Base-by-base conservation (phyloP, 2,113 vertebrate species). In the Rhynchopsitta pachyrhyncha region DNA sequence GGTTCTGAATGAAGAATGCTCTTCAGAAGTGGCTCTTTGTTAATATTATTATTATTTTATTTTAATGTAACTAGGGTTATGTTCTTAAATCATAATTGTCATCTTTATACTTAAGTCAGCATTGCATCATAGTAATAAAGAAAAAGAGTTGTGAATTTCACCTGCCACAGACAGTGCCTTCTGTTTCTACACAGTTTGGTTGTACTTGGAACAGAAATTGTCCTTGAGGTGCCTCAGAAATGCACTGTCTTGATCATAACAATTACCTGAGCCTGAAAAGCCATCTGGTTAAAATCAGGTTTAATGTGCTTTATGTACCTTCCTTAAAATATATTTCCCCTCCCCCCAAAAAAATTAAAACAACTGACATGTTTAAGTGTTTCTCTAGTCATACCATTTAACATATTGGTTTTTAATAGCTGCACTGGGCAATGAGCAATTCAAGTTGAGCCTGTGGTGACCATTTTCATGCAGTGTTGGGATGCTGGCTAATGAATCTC, bases 41-140 rank as follows among this genome's bases (percentile, higher is more conserved):
- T 91, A 95, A 92, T 39, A 49, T 41, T 86, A 93, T 90, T 92
- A 80, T 93, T 97, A 86, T 93, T 96, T 94, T 94, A 93, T 96
- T 96, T 97, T 92, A 95, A 95, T 89, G n/a, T 77, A 92, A 94
- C 94, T 85, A 92, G 37, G 53, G 62, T 92, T 92, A 93, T 88
- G 83, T 91, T 94, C 92, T 96, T 95, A 96, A 93, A 91, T 96
- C 67, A 53, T 91, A 89, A 96, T 87, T 82, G 69, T 52, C n/a
- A 84, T 95, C 13, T 3, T 94, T 93, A 87, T 57, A 87, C 81
- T 96, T 75, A 95, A 91, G 91, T 94, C 90, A 95, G 74, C 81
- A 70, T 62, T 92, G 59, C 18, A 33, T 55, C 53, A 55, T 55
- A 35, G 31, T 70, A 96, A 91, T 87, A 84, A 59, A 4, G 13